Conservation (phyloP, 2,113 vertebrate species). For the Rhinolophus ferrumequinum region DNA sequence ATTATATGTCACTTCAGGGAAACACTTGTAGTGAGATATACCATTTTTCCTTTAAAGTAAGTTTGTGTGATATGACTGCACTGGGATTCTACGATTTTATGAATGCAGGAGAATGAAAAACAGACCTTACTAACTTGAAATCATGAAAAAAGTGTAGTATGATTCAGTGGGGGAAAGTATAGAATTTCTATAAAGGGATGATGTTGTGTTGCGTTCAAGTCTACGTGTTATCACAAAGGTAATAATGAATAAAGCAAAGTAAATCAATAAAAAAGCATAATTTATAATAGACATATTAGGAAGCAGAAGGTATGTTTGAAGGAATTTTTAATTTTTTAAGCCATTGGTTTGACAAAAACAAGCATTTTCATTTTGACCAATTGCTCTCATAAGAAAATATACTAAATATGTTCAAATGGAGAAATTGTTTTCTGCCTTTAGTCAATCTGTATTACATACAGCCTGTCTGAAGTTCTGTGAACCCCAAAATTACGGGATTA, state of each 20-base stretch:
- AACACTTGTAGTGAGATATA: background rate
- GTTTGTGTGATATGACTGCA: background rate
- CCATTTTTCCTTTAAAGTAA: background rate
- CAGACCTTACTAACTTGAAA: background rate
- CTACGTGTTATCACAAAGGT: background rate
- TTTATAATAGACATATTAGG: background rate
- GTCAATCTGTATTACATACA: background rate
- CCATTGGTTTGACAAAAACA: background rate
- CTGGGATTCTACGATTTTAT: background rate
- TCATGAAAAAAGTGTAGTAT: background rate
- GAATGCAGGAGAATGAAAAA: background rate
- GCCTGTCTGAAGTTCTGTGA: background rate
- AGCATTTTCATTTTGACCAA: background rate
- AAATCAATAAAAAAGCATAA: background rate
- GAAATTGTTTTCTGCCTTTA: background rate
- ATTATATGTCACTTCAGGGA: background rate
- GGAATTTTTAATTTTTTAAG: constrained; percentile 19
- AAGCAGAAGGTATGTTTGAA: background rate
- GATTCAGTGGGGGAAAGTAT: background rate
- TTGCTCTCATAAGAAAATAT: background rate
- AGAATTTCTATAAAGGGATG: background rate
- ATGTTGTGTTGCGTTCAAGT: background rate
- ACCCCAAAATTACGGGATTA: background rate
- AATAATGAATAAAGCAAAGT: background rate
- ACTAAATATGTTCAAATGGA: background rate